Evolutionary conservation across 2,797 vertebrate genomes (phyloP), one percentile per base, ranked within the genome.

Genomic region (Scyliorhinus canicula): DNA sequence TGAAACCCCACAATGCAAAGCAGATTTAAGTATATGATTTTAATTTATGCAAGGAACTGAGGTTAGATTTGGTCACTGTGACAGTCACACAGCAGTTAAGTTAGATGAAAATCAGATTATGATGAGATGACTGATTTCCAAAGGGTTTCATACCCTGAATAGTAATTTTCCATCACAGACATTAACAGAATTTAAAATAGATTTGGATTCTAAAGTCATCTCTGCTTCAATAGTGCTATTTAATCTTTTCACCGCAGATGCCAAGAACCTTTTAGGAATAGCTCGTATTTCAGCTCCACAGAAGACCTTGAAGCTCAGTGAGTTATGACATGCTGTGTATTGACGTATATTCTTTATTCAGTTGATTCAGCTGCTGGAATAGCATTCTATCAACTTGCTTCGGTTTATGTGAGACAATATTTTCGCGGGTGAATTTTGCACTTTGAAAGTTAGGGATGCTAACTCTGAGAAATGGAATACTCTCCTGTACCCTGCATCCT

Each of bases 201-300:
- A 88, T n/a, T 88, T 88, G 55, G 47, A 55, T n/a, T 60, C 12
- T 57, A 19, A 57, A 57, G 55, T 19, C 21, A 12, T 57, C 4
- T 57, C 52, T 60, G 55, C 52, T 88, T 57, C 31, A n/a, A n/a
- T 88, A 35, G 28, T 35, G 50, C 31, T 55, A 88, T 88, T 88
- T 88, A 88, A 88, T 88, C 52, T n/a, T 88, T 31, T 35, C 55
- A n/a, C 9, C n/a, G 8, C 12, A 50, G 31, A 19, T 60, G 85
- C 52, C 85, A 57, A 88, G 85, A 35, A n/a, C 52, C 52, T 60
- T 88, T 57, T 88, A 88, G 85, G 85, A 88, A 88, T n/a, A 57
- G 5, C 85, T 88, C 31, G 35, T 35, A 57, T 88, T 60, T 88
- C 85, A 60, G 52, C n/a, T n/a, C 55, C 52, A 60, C 40, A 82